A percentile compares a stretch with the other conserved stretches of the same genome.
Conservation (phyloP, 2,113 vertebrate species). For the Micronycteris hirsuta region DNA sequence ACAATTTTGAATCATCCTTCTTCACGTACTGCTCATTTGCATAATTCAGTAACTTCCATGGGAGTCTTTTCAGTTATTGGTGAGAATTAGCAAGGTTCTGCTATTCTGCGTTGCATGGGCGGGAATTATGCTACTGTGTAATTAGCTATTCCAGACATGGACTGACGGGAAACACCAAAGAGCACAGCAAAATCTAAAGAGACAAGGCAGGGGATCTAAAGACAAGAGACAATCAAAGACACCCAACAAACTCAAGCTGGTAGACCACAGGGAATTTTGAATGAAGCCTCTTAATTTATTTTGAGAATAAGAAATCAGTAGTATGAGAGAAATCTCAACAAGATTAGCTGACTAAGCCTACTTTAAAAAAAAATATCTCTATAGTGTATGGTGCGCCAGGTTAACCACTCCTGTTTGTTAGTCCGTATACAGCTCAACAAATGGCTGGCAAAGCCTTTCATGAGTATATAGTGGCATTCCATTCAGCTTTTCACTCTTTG, state of each 20-base stretch:
- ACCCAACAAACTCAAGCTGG: constrained; percentile 73
- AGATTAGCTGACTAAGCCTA: constrained; percentile 77
- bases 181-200: constrained; percentile 66
- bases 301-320: constrained; percentile 76
- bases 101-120: constrained; percentile 48
- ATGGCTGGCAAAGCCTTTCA: constrained; percentile 63
- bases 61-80: constrained; percentile 70
- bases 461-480: constrained; percentile 65
- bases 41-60: constrained; percentile 74
- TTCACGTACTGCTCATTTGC: constrained; percentile 75
- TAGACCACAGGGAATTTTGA: constrained; percentile 74
- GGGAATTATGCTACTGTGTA: constrained; percentile 62
- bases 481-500: constrained; percentile 71
- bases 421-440: constrained; percentile 67
- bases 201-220: constrained; percentile 71
- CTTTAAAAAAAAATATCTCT: constrained; percentile 70
- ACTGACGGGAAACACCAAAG: constrained; percentile 69
- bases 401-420: constrained; percentile 73
- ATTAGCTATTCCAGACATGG: constrained; percentile 74
- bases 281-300: constrained; percentile 77
- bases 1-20: constrained; percentile 75
- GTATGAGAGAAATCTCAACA: constrained; percentile 74
- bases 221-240: constrained; percentile 76
- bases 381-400: constrained; percentile 67
- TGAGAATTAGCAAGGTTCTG: constrained; percentile 74